Evolutionary conservation across 2,888 invertebrate genomes (phyloP), one percentile per base, ranked within the genome.

Genomic region (Epinotia demarniana): DNA sequence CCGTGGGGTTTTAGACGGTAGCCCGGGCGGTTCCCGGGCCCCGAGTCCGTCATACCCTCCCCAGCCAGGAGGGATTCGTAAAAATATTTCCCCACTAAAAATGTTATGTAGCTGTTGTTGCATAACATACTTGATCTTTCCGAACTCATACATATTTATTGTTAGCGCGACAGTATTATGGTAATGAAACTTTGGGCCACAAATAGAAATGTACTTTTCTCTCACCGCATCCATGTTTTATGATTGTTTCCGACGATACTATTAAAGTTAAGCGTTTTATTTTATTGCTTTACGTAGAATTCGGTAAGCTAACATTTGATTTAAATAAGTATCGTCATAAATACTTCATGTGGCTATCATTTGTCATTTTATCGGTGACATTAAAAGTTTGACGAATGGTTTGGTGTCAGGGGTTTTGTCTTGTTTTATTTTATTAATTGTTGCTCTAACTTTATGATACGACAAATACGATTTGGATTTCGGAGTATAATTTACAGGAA

Each of bases 271-370:
- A 46, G n/a, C 39, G 19, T 58, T 69, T 70, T 75, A 63, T 58
- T 69, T 70, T 75, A 63, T 75, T 49, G 53, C 49, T 27, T 70
- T 75, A 58, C 64, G 39, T 57, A 74, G 58, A 70, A 53, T 63
- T 46, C 33, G 19, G 33, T n/a, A 64, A 58, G n/a, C 19, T 23
- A 58, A 70, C 70, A 23, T n/a, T 53, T 62, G 55, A 73, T 61
- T 68, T 68, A 57, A 75, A 49, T 58, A 33, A 49, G 57, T 57
- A 19, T 58, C 8, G 58, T 19, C 62, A 27, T 69, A 39, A 70
- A 74, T 23, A 68, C 55, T 62, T 55, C 19, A 46, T 57, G 43
- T 63, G 57, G 53, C 67, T 69, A 19, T 69, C 69, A 69, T 63
- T 58, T 74, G 39, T 53, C 61, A 43, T 61, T 67, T 61, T 62